Conservation (phyloP, 23 tunicate species). For the Halocynthia aurantium region DNA sequence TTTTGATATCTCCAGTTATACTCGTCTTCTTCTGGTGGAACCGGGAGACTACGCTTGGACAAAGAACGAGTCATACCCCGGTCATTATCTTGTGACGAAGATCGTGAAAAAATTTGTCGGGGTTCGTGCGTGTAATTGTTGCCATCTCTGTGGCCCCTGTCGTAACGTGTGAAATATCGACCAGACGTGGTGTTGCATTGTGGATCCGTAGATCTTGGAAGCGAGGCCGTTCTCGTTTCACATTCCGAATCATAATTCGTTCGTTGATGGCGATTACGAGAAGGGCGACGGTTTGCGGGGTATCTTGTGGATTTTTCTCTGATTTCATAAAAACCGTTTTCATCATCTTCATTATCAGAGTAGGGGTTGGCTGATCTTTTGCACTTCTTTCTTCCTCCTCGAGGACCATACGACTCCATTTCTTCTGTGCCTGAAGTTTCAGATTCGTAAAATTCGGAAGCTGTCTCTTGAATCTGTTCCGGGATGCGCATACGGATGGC, state of each 20-base stretch:
- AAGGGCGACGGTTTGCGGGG: neutral
- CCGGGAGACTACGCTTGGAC: slow-evolving; percentile 42
- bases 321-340: neutral
- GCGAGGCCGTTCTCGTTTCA: neutral
- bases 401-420: neutral
- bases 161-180: neutral
- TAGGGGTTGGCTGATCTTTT: neutral
- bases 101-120: slow-evolving; percentile 13
- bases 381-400: neutral
- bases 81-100: slow-evolving; percentile 33
- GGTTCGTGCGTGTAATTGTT: neutral
- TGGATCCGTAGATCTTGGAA: neutral
- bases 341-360: slow-evolving; percentile 13
- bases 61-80: slow-evolving; percentile 11
- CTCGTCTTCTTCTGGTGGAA: slow-evolving; percentile 58
- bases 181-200: neutral
- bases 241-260: neutral
- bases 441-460: slow-evolving; percentile 9
- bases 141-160: neutral
- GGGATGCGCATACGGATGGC: neutral
- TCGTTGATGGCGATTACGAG: neutral
- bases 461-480: neutral
- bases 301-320: neutral
- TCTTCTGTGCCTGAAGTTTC: slow-evolving; percentile 11
- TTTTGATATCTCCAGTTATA: slow-evolving; percentile 46